Base-by-base conservation (phyloP, 2,888 invertebrate species). In the Neoscelio sp. region DNA sequence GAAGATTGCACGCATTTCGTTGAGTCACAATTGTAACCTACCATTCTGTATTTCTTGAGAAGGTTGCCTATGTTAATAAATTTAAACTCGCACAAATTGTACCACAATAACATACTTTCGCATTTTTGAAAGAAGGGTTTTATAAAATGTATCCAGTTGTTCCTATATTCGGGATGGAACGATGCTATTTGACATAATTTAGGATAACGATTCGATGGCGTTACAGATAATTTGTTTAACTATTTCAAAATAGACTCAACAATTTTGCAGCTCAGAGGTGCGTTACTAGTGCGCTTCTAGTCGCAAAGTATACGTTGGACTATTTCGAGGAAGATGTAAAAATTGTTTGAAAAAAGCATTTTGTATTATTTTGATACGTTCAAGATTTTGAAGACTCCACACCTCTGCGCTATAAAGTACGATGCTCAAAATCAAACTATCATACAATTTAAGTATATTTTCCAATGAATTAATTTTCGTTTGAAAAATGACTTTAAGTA, bases 291-390 rank as follows among this genome's bases (percentile, higher is more conserved):
- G n/a, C n/a, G n/a, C n/a, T 12, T 65, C 65, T 3, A 65, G 13
- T 12, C 42, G 12, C 20, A 65, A 13, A 10, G 65, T 52, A 40
- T 65, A 52, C 2, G 18, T 40, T 0, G 48, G 52, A 6, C 30
- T 35, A 30, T 52, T 28, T 17, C 23, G 26, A 2, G 65, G 65
- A n/a, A 65, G 28, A 4, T 23, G 15, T 28, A 65, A 18, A 2
- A 30, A 10, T 10, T 28, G 12, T 30, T 65, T 65, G 12, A 65
- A 65, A 38, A 46, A 58, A 1, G 40, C 7, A n/a, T 40, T 23
- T 26, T 15, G 17, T n/a, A 58, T 10, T 15, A 2, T 10, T 2
- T 58, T 40, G 7, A 42, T 7, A 0, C 12, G 1, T 1, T 23
- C 46, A 1, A 54, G 2, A 8, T 28, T 2, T 20, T 5, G 1